A percentile compares a stretch with the other conserved stretches of the same genome.
Evolutionary conservation across 2,888 invertebrate species (phyloP).

Genomic region (Bellardia pandia): DNA sequence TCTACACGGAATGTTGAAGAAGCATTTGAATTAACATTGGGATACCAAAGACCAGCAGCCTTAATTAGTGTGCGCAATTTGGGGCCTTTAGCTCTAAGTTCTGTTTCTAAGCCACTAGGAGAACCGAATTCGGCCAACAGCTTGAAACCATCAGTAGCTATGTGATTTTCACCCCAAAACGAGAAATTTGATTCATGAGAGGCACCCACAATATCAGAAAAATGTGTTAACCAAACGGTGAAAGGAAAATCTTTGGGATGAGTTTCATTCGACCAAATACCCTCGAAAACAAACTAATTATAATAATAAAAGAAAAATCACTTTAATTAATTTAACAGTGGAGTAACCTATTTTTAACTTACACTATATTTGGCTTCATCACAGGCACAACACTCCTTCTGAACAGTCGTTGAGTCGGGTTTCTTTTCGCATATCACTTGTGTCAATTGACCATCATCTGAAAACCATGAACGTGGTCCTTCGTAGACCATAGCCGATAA

Average conservation of each 20-base stretch:
- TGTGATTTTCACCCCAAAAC: constrained; percentile 96
- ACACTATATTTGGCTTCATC: constrained; percentile 98
- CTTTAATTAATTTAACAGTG: no score
- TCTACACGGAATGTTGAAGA: constrained; percentile 93
- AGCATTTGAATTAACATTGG: constrained; percentile 93
- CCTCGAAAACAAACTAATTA: constrained; percentile 91
- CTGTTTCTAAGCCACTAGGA: constrained; percentile 93
- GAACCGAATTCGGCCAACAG: constrained; percentile 90
- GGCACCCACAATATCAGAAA: constrained; percentile 98
- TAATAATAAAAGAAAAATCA: background rate
- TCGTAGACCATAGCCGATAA: constrained; percentile 96
- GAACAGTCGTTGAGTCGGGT: constrained; percentile 85
- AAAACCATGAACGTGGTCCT: constrained; percentile 92
- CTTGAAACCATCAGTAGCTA: constrained; percentile 94
- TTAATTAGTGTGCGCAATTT: constrained; percentile 93
- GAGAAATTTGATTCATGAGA: constrained; percentile 94
- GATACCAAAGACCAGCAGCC: constrained; percentile 95
- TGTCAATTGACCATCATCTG: constrained; percentile 93
- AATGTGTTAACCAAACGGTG: constrained; percentile 96
- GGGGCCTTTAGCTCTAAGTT: constrained; percentile 92
- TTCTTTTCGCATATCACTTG: constrained; percentile 91
- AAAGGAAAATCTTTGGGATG: constrained; percentile 98
- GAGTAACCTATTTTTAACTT: constrained; percentile 73
- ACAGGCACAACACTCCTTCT: constrained; percentile 94
- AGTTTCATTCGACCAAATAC: constrained; percentile 97